phyloP scores from a whole-genome alignment of 1,140 invertebrate species.

The Penaeus vannamei region DNA sequence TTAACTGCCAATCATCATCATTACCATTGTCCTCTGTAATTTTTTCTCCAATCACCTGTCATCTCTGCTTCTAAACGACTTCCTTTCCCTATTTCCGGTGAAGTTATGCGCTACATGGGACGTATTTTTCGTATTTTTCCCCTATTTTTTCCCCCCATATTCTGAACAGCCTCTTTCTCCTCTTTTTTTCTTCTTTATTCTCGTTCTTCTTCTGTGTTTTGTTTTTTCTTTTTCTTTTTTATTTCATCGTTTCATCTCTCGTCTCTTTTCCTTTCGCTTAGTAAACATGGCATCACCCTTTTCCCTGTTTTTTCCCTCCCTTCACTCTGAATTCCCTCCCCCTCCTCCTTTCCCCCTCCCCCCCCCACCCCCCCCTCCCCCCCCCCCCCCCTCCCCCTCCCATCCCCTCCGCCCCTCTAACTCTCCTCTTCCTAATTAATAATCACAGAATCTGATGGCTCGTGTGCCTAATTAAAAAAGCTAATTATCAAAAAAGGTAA shows the following conservation, averaged over 20 bases:
- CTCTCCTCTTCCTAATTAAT: constrained; percentile 12
- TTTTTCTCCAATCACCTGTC: too few species aligned
- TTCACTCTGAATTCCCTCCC: background rate
- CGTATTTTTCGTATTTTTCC: too few species aligned
- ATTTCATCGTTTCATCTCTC: background rate
- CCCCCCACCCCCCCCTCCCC: background rate
- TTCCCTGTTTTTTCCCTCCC: background rate
- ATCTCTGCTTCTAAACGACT: too few species aligned
- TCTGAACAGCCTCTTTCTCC: background rate
- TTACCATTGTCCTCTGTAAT: too few species aligned
- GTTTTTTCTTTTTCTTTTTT: background rate
- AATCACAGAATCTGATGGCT: constrained; percentile 24
- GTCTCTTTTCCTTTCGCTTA: background rate
- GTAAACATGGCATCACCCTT: too few species aligned
- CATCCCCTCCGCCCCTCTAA: background rate
- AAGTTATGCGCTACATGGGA: too few species aligned
- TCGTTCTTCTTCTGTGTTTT: background rate
- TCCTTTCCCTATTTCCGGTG: too few species aligned
- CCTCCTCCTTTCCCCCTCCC: background rate
- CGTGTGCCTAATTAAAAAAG: constrained; percentile 47
- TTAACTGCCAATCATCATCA: too few species aligned
- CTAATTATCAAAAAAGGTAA: constrained; percentile 36
- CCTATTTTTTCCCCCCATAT: too few species aligned
- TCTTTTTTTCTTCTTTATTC: too few species aligned
- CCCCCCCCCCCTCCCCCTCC: background rate